Conservation (phyloP, 2,113 vertebrate genomes). For the Anhinga rufa region DNA sequence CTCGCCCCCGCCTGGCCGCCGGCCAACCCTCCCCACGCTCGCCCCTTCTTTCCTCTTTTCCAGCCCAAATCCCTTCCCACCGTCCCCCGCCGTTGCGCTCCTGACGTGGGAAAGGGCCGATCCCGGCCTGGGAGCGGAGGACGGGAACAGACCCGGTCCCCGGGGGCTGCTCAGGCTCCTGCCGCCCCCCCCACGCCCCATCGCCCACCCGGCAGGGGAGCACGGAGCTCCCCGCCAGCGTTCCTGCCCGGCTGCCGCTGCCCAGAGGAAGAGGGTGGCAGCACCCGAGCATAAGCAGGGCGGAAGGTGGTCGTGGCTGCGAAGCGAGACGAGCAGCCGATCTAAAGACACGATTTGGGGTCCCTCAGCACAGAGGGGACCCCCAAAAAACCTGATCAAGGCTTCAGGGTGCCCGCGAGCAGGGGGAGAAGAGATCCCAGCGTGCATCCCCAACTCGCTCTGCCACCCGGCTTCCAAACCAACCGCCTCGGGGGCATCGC, state of each 20-base stretch:
- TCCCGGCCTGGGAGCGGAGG: not conserved
- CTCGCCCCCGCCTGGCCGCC: not conserved
- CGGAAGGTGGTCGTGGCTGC: too few species aligned
- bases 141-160: not conserved
- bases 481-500: rapidly evolving
- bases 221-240: not conserved
- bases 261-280: not conserved
- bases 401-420: too few species aligned
- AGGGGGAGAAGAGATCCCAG: not conserved
- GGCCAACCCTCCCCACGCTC: not conserved
- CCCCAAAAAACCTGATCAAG: not conserved
- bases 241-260: not conserved
- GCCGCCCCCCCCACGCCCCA: not conserved
- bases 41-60: not conserved
- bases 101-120: not conserved
- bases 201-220: not conserved
- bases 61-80: not conserved
- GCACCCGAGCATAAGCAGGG: not conserved
- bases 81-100: not conserved
- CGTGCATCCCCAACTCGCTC: rapidly evolving
- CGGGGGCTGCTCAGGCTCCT: not conserved
- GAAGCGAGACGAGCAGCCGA: not conserved
- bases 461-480: not conserved
- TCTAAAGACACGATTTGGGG: not conserved
- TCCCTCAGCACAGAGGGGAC: not conserved